These are phyloP conservation scores for Heloderma charlesbogerti DNA, from an alignment of 2,113 vertebrate species.

Conservation along the genomic window DNA sequence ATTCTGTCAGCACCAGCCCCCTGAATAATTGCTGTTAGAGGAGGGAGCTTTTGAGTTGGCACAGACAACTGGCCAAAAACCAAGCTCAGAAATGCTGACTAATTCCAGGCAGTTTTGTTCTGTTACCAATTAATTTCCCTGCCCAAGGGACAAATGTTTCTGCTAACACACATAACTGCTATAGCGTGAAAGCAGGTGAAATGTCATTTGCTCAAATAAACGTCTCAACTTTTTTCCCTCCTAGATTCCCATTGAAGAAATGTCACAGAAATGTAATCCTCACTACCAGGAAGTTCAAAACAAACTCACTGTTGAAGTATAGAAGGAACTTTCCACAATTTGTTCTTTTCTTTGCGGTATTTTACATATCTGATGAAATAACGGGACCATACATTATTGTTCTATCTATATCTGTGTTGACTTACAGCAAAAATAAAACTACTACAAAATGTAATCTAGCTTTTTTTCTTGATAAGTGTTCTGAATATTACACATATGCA, in stretches of 20 bases:
- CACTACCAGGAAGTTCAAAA: slow-evolving; percentile 42
- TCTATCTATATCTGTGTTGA: background rate
- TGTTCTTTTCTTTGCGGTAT: background rate
- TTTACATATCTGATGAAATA: slow-evolving; percentile 25
- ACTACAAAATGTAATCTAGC: background rate
- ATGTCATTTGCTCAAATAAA: background rate
- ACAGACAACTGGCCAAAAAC: background rate
- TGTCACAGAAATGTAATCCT: background rate
- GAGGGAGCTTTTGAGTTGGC: background rate
- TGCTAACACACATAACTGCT: background rate
- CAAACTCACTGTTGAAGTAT: slow-evolving; percentile 58
- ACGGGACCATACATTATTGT: background rate
- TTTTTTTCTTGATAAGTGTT: background rate
- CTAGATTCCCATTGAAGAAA: slow-evolving; percentile 72
- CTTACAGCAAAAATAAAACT: background rate
- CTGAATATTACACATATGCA: background rate
- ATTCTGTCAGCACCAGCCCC: too few relatives aligned
- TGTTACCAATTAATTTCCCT: background rate
- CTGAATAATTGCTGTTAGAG: background rate
- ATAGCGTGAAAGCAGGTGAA: background rate
- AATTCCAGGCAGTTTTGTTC: background rate
- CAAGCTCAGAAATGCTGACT: background rate
- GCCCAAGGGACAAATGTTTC: background rate
- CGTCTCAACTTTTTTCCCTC: slow-evolving; percentile 19
- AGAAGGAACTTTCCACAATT: slow-evolving; percentile 13